phyloP scores from a whole-genome alignment of 2,888 invertebrate genomes.

The Coenonympha arcania region DNA sequence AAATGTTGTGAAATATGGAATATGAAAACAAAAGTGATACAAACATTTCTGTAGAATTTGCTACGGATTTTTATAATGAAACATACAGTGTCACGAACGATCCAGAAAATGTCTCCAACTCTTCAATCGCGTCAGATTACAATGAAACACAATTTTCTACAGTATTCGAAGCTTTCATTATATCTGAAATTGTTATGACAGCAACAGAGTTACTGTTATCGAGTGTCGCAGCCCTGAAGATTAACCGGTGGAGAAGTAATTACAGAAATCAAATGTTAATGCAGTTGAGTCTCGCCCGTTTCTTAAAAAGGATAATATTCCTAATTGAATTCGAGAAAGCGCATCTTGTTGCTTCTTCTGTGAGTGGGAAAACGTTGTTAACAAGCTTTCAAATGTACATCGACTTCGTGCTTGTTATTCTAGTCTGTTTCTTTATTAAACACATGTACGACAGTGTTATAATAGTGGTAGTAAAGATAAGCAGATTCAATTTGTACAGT shows the following conservation, averaged over 20 bases:
- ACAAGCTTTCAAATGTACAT: slow-evolving; percentile 49
- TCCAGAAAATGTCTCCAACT: not conserved
- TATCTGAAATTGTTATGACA: slow-evolving; percentile 58
- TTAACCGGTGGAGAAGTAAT: slow-evolving; percentile 57
- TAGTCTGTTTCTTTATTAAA: slow-evolving; percentile 60
- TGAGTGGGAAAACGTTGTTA: slow-evolving; percentile 29
- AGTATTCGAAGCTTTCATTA: slow-evolving; percentile 47
- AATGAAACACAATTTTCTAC: slow-evolving; percentile 23
- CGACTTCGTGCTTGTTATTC: slow-evolving; percentile 56
- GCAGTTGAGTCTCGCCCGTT: slow-evolving; percentile 56
- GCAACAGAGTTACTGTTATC: slow-evolving; percentile 52
- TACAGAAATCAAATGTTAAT: slow-evolving; percentile 66
- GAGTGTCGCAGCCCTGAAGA: slow-evolving; percentile 49
- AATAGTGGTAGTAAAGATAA: slow-evolving; percentile 56
- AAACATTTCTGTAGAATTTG: slow-evolving; percentile 19
- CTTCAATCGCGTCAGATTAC: slow-evolving; percentile 8
- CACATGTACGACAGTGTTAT: slow-evolving; percentile 64
- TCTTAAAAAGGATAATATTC: slow-evolving; percentile 51
- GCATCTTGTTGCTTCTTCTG: slow-evolving; percentile 27
- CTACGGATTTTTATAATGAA: slow-evolving; percentile 20
- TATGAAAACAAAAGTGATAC: slow-evolving; percentile 30
- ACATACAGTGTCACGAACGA: slow-evolving; percentile 5
- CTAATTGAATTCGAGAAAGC: slow-evolving; percentile 42
- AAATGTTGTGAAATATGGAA: slow-evolving; percentile 45
- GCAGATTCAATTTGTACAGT: slow-evolving; percentile 45